phyloP scores from a whole-genome alignment of 2,113 vertebrate species.

The Oplegnathus fasciatus region DNA sequence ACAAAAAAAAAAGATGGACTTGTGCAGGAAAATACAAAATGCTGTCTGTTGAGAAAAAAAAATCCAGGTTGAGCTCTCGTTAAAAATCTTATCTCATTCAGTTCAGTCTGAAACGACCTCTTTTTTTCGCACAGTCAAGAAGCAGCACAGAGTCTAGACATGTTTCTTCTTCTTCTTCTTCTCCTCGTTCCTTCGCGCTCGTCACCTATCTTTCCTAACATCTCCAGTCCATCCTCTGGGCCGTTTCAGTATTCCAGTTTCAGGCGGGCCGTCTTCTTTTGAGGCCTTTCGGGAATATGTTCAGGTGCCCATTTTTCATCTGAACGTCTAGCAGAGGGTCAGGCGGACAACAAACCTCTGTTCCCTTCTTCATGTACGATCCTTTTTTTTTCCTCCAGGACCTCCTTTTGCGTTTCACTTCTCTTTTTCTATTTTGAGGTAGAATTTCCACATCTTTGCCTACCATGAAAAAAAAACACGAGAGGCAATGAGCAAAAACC shows the following conservation, averaged over 20 bases:
- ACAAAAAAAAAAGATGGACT: slow-evolving; percentile 67
- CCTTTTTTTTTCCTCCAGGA: slow-evolving; percentile 65
- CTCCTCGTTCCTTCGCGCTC: slow-evolving; percentile 26
- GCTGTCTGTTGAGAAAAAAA: slow-evolving; percentile 66
- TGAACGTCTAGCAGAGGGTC: slow-evolving; percentile 47
- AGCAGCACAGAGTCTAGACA: slow-evolving; percentile 74
- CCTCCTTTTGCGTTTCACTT: slow-evolving; percentile 74
- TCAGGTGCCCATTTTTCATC: slow-evolving; percentile 38
- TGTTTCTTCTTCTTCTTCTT: slow-evolving; percentile 50
- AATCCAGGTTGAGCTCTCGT: slow-evolving; percentile 66
- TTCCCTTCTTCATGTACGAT: slow-evolving; percentile 70
- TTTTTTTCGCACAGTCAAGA: slow-evolving; percentile 65
- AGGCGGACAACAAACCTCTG: slow-evolving; percentile 32
- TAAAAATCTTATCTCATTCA: slow-evolving; percentile 50
- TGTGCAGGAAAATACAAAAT: slow-evolving; percentile 79
- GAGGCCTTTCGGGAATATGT: slow-evolving; percentile 59
- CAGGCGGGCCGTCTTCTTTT: slow-evolving; percentile 48
- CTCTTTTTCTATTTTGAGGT: slow-evolving; percentile 85
- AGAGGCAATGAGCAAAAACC: slow-evolving; percentile 30
- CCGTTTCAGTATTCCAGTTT: slow-evolving; percentile 70
- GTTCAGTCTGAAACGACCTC: slow-evolving; percentile 62
- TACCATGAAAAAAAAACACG: slow-evolving; percentile 24
- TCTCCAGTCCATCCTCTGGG: slow-evolving; percentile 61
- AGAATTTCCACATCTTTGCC: slow-evolving; percentile 83
- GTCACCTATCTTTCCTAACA: slow-evolving; percentile 33